Percentiles rank a stretch among this genome's conserved stretches.
Evolutionary conservation across 1,140 invertebrate genomes (phyloP).

Genomic region (Oryzaephilus surinamensis): DNA sequence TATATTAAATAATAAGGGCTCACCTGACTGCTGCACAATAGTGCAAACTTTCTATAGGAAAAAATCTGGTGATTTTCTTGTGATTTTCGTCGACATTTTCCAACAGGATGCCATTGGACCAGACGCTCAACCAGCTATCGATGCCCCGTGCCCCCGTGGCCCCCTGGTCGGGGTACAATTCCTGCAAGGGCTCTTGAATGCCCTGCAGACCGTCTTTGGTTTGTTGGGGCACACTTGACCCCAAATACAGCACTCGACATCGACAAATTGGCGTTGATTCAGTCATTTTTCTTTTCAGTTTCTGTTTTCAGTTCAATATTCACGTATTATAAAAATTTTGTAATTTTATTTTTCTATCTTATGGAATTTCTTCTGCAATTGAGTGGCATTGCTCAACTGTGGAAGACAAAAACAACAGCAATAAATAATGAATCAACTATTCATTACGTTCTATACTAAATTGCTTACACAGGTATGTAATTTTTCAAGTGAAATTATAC

Average conservation of each 20-base stretch:
- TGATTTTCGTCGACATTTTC: constrained; percentile 95
- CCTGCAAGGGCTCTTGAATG: constrained; percentile 92
- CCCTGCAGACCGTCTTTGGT: constrained; percentile 96
- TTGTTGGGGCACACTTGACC: constrained; percentile 92
- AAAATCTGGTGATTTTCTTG: constrained; percentile 91
- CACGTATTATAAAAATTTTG: too few relatives aligned
- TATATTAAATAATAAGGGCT: constrained; percentile 40
- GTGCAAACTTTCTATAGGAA: constrained; percentile 92
- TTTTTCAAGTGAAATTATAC: too few relatives aligned
- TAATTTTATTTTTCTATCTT: too few relatives aligned
- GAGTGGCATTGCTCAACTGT: too few relatives aligned
- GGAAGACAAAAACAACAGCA: too few relatives aligned
- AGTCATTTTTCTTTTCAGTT: constrained; percentile 22
- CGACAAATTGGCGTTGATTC: constrained; percentile 87
- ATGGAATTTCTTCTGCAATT: too few relatives aligned
- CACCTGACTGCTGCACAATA: constrained; percentile 95
- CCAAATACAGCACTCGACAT: constrained; percentile 95
- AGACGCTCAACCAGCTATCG: constrained; percentile 94
- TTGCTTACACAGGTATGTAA: too few relatives aligned
- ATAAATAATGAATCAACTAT: too few relatives aligned
- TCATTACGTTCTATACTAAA: too few relatives aligned
- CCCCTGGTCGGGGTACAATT: constrained; percentile 87
- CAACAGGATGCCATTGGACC: constrained; percentile 90
- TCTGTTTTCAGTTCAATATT: too few relatives aligned
- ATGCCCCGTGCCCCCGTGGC: constrained; percentile 85